These are phyloP conservation scores for Agrotis ipsilon DNA, from an alignment of 2,888 invertebrate genomes.

Conservation along the genomic window DNA sequence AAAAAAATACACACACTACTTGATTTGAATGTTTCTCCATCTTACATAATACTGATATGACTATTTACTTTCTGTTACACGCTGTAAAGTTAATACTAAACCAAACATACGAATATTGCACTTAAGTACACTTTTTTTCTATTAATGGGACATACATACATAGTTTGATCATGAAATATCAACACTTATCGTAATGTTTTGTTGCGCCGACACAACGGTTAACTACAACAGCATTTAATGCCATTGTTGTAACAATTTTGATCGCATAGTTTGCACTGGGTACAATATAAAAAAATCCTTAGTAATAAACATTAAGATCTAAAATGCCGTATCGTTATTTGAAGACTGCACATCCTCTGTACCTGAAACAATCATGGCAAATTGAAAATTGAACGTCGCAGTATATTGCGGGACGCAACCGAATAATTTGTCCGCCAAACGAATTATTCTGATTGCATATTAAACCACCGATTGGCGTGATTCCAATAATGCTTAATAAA, in stretches of 20 bases:
- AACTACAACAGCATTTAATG: neutral
- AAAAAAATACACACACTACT: no score
- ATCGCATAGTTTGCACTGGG: neutral
- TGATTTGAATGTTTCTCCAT: no score
- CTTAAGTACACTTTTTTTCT: neutral
- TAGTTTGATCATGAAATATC: neutral
- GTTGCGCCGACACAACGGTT: neutral
- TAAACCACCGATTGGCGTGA: conserved; percentile 69
- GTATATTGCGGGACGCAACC: conserved; percentile 49
- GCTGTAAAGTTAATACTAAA: no score
- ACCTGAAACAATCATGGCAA: conserved; percentile 63
- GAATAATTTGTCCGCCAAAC: conserved; percentile 65
- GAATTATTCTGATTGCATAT: conserved; percentile 74
- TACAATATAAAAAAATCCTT: conserved; percentile 2
- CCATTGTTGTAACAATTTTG: neutral
- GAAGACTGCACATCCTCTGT: conserved; percentile 25
- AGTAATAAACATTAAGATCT: conserved; percentile 16
- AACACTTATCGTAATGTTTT: conserved; percentile 12
- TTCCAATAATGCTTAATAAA: conserved; percentile 72
- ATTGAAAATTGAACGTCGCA: conserved; percentile 59
- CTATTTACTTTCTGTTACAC: no score
- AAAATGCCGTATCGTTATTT: conserved; percentile 55
- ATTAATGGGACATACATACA: neutral
- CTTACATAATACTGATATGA: no score
- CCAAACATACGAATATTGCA: neutral